Base-by-base conservation (phyloP, 2,888 invertebrate species). In the Anarsia innoxiella region DNA sequence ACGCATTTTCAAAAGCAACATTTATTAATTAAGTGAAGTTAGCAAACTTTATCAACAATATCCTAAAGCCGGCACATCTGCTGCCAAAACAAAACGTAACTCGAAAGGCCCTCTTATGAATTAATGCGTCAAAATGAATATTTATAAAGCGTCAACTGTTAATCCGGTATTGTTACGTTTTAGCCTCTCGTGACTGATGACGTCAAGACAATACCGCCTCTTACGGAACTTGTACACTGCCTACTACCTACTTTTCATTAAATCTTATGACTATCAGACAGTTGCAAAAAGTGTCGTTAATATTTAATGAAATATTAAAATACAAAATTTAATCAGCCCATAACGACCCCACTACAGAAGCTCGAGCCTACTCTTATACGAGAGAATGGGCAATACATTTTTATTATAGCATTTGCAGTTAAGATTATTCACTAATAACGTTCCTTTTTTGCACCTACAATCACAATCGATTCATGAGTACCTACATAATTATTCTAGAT, bases 101-200 rank as follows among this genome's bases (percentile, higher is more conserved):
- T 39, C 28, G 5, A 16, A 12, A 14, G 36, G 30, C 30, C 14
- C 71, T 71, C 59, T n/a, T n/a, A n/a, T n/a, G 71, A 70, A 66
- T 76, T 66, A 69, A 71, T 66, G 62, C 69, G 53, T 45, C 64
- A 60, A 67, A 70, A 80, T 84, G 83, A 82, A 84, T 84, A 84
- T 83, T 83, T 84, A 84, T 84, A 78, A 82, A 78, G 75, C 80
- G 73, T 79, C 80, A 75, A 75, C 73, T 74, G 80, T 65, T 83
- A 78, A 82, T 79, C 76, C 69, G 45, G 68, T 61, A 82, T 82
- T 84, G 82, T 82, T 74, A 74, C 72, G 69, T 79, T 80, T 80
- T 77, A 76, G 59, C 63, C 61, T 56, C 55, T 67, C 59, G 56
- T 78, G 77, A 80, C 70, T 73, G 77, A 80, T 80, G 79, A 72